These are phyloP conservation scores for Daboia siamensis DNA, from an alignment of 2,113 vertebrate species.

Conservation along the genomic window DNA sequence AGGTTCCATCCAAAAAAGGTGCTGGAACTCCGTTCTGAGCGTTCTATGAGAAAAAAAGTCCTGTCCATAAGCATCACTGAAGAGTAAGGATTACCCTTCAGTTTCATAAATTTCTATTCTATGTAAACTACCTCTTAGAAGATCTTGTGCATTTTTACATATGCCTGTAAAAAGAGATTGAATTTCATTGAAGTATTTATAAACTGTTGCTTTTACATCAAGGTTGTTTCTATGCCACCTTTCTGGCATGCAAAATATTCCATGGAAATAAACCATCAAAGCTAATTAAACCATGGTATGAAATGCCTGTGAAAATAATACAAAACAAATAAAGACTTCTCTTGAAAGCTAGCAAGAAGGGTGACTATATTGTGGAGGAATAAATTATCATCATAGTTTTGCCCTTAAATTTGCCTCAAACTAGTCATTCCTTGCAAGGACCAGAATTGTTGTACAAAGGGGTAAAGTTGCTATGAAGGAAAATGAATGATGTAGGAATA, in stretches of 20 bases:
- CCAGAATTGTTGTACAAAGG: not conserved
- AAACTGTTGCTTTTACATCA: not conserved
- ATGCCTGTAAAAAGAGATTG: not conserved
- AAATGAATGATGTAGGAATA: not conserved
- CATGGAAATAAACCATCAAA: not conserved
- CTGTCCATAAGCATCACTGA: too few species aligned
- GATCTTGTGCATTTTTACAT: not conserved
- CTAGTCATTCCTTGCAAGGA: not conserved
- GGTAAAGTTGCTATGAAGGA: not conserved
- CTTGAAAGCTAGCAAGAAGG: not conserved
- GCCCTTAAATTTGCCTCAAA: not conserved
- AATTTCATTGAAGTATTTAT: not conserved
- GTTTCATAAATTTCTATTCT: not conserved
- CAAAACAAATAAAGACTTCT: not conserved
- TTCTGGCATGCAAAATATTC: not conserved
- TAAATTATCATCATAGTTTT: not conserved
- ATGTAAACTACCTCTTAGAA: not conserved
- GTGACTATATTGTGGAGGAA: not conserved
- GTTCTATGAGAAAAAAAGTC: too few species aligned
- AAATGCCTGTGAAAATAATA: not conserved
- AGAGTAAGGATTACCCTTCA: not conserved
- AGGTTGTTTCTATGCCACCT: not conserved
- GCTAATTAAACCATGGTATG: not conserved
- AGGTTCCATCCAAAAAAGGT: too few species aligned
- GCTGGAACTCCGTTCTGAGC: too few species aligned